Evolutionary conservation across 2,888 invertebrate genomes (phyloP).

Genomic region (Pollenia angustigena): DNA sequence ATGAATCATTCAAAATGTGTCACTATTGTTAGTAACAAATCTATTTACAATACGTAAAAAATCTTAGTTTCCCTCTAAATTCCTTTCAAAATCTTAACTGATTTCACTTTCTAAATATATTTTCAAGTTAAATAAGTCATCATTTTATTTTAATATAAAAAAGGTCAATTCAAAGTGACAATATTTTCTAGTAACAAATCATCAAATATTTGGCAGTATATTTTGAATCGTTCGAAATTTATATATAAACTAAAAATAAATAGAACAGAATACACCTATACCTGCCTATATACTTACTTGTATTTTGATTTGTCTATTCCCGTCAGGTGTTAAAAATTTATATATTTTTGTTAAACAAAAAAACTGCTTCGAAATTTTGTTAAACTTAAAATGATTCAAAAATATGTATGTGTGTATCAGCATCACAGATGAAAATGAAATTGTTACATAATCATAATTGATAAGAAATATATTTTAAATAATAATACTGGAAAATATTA

Average conservation of each 20-base stretch:
- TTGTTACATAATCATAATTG: background rate
- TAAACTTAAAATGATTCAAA: conserved; percentile 19
- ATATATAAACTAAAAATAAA: background rate
- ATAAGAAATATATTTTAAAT: background rate
- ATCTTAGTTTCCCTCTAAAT: too few relatives aligned
- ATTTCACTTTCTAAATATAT: background rate
- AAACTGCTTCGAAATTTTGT: background rate
- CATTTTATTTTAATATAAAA: conserved; percentile 1
- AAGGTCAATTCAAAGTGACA: background rate
- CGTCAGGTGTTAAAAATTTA: conserved; percentile 27
- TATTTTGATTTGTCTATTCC: conserved; percentile 1
- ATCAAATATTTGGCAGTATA: too few relatives aligned
- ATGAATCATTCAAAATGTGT: too few relatives aligned
- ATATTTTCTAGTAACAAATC: background rate
- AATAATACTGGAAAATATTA: background rate
- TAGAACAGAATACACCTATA: background rate
- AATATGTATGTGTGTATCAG: conserved; percentile 4
- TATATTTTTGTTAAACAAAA: background rate
- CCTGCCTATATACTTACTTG: background rate
- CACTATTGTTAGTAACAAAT: too few relatives aligned
- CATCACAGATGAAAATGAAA: conserved; percentile 7
- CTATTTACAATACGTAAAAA: too few relatives aligned
- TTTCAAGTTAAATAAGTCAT: background rate
- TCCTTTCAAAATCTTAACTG: background rate
- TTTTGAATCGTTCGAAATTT: conserved; percentile 24